phyloP scores from a whole-genome alignment of 2,113 vertebrate species.

The Ammodytes dubius region DNA sequence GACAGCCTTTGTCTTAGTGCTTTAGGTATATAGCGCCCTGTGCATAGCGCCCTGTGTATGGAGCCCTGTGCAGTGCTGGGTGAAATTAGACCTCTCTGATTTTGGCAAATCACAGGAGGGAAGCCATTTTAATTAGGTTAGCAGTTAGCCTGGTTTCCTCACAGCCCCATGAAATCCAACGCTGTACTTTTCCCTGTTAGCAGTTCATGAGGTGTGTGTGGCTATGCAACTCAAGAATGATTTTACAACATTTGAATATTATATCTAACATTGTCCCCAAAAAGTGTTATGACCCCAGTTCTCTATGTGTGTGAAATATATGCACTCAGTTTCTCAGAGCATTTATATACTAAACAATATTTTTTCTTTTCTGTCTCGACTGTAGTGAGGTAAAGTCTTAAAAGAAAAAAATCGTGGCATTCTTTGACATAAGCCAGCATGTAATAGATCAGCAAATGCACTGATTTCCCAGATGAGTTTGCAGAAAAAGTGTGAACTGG shows the following conservation, averaged over 20 bases:
- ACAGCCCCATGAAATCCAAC: conserved; percentile 22
- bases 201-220: conserved; percentile 10
- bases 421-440: too few species aligned
- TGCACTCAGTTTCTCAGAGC: too few species aligned
- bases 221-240: not conserved
- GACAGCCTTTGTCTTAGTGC: not conserved
- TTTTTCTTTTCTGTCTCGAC: too few species aligned
- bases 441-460: too few species aligned
- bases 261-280: conserved; percentile 21
- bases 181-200: conserved; percentile 14
- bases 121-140: conserved; percentile 59
- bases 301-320: too few species aligned
- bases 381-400: too few species aligned
- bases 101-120: conserved; percentile 53
- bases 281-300: conserved; percentile 1
- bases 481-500: too few species aligned
- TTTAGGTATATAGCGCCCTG: not conserved
- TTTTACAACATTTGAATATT: conserved; percentile 23
- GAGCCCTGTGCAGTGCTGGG: conserved; percentile 36
- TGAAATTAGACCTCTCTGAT: conserved; percentile 55
- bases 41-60: too few species aligned
- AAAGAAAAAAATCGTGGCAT: too few species aligned
- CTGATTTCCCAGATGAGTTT: too few species aligned
- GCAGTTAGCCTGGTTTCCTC: conserved; percentile 59
- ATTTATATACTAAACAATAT: too few species aligned